These are phyloP conservation scores for Blastobasis lacticolella DNA, from an alignment of 2,888 invertebrate genomes.

Conservation along the genomic window DNA sequence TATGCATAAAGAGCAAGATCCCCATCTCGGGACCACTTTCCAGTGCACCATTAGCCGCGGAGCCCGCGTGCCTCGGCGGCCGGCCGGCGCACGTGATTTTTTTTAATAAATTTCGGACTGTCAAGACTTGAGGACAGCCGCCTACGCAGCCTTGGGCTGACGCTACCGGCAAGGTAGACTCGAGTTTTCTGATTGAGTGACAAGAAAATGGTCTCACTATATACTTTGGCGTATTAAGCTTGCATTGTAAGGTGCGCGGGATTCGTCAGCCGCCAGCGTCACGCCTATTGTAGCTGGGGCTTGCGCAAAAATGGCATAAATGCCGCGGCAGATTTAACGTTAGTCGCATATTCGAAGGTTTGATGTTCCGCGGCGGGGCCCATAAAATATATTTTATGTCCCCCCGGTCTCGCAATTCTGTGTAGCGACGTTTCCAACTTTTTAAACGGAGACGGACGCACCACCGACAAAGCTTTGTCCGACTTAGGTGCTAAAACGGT, in stretches of 20 bases:
- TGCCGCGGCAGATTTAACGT: conserved; percentile 43
- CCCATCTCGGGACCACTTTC: conserved; percentile 53
- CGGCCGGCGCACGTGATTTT: conserved; percentile 30
- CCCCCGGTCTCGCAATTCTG: conserved; percentile 45
- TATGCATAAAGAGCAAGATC: conserved; percentile 32
- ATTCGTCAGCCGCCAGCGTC: conserved; percentile 13
- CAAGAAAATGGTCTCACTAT: no score
- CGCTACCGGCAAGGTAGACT: no score
- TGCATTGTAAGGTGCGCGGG: background rate
- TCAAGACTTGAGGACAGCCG: background rate
- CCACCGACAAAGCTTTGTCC: conserved; percentile 50
- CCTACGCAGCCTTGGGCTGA: background rate
- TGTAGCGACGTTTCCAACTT: conserved; percentile 46
- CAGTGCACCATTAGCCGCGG: conserved; percentile 34
- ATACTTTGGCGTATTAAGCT: no score
- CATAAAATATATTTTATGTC: conserved; percentile 70
- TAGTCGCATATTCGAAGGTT: conserved; percentile 56
- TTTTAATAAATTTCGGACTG: conserved; percentile 17
- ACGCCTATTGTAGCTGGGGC: conserved; percentile 24
- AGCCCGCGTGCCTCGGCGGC: conserved; percentile 18
- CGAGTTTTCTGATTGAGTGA: no score
- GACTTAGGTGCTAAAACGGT: conserved; percentile 50
- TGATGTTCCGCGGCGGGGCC: conserved; percentile 53
- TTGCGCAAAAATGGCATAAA: conserved; percentile 35
- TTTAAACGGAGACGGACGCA: conserved; percentile 40